These are phyloP conservation scores for Eriosoma lanigerum DNA, from an alignment of 1,140 invertebrate species.

Conservation along the genomic window DNA sequence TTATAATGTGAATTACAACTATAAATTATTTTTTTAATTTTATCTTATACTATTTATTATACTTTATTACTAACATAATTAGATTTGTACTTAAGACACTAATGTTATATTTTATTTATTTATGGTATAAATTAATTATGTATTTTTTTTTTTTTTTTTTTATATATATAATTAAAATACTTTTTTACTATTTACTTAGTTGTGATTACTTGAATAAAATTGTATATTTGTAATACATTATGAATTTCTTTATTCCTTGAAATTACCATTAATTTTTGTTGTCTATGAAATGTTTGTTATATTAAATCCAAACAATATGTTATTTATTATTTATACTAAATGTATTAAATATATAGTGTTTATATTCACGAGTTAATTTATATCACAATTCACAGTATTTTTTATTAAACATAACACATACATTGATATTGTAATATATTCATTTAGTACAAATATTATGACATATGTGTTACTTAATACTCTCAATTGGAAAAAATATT, in stretches of 20 bases:
- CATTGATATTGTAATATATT: neutral
- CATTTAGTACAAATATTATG: neutral
- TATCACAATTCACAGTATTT: neutral
- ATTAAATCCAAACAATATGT: no score
- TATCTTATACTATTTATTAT: neutral
- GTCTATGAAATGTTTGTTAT: no score
- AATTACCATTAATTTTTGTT: no score
- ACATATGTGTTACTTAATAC: neutral
- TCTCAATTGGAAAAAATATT: neutral
- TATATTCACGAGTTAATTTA: neutral
- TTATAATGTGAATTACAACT: neutral
- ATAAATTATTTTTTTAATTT: conserved; percentile 13
- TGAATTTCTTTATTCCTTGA: no score
- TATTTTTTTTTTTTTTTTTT: no score
- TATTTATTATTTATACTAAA: no score
- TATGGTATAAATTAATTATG: neutral
- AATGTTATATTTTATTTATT: neutral
- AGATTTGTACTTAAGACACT: neutral
- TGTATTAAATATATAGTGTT: no score
- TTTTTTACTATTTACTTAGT: neutral
- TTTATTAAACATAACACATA: neutral
- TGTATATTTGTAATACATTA: neutral
- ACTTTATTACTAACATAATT: neutral
- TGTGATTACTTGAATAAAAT: no score
- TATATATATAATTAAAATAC: neutral